Evolutionary conservation across 1,140 invertebrate species (phyloP).

Genomic region (Brachionus sp.): DNA sequence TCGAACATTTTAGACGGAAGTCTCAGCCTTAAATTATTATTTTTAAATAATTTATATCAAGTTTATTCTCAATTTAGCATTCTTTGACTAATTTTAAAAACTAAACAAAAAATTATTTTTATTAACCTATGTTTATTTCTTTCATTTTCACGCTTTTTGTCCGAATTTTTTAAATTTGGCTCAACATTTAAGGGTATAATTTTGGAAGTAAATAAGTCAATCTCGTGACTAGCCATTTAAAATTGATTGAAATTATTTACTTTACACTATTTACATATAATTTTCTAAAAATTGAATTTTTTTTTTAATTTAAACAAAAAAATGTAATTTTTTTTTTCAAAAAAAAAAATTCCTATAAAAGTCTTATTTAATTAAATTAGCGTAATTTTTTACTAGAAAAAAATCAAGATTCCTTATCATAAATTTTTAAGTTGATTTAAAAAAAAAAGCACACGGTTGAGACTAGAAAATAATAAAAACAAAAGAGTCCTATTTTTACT

Average conservation of each 20-base stretch:
- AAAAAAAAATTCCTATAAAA: too few relatives aligned
- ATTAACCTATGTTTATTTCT: not conserved
- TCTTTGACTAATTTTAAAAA: not conserved
- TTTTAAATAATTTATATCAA: not conserved
- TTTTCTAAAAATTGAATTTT: not conserved
- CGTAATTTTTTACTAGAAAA: not conserved
- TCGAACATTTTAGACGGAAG: slow-evolving; percentile 81
- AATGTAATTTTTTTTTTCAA: too few relatives aligned
- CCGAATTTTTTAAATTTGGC: not conserved
- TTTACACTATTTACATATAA: not conserved
- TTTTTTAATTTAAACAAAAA: too few relatives aligned
- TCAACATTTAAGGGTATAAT: not conserved
- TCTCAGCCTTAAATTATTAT: slow-evolving; percentile 63
- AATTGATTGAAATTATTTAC: not conserved
- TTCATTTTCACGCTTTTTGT: not conserved
- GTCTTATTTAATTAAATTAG: too few relatives aligned
- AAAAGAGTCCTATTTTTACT: not conserved
- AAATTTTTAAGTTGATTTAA: not conserved
- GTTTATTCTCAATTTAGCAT: not conserved
- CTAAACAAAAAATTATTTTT: too few relatives aligned
- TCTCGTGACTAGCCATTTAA: not conserved
- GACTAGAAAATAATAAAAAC: not conserved
- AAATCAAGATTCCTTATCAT: not conserved
- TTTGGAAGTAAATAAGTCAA: not conserved
- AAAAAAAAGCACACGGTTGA: not conserved